Evolutionary conservation across 2,113 vertebrate genomes (phyloP).

Genomic region (Drymodes brunneopygia): DNA sequence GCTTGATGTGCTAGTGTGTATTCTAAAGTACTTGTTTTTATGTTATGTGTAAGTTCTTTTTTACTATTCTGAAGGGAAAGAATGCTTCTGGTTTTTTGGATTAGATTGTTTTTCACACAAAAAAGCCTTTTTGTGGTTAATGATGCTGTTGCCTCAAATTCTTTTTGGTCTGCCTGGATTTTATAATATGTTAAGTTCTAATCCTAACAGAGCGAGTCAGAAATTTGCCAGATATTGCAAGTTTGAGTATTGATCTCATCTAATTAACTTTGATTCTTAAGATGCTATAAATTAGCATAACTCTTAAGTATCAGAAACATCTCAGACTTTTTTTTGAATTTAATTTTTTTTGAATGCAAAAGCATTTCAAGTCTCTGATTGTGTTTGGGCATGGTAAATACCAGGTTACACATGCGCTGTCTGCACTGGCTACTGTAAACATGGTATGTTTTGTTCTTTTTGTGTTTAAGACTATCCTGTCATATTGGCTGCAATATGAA

Average conservation of each 20-base stretch:
- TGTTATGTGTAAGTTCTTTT: neutral
- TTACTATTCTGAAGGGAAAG: neutral
- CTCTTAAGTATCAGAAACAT: neutral
- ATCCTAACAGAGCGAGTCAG: neutral
- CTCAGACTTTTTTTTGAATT: neutral
- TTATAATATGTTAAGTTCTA: neutral
- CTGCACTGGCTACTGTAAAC: neutral
- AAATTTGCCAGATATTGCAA: neutral
- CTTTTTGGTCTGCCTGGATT: neutral
- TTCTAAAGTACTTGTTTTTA: neutral
- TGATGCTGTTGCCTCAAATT: neutral
- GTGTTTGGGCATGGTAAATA: neutral
- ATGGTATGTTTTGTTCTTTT: neutral
- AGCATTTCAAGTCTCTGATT: neutral
- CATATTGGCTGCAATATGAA: neutral
- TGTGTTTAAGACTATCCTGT: neutral
- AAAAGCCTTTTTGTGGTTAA: neutral
- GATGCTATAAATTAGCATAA: neutral
- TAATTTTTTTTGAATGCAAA: neutral
- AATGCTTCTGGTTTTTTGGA: neutral
- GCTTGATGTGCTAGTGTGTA: rapidly evolving
- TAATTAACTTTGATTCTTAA: neutral
- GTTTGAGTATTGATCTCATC: neutral
- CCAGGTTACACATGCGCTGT: neutral
- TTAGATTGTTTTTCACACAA: neutral